These are phyloP conservation scores for Drosophila ezoana DNA, from an alignment of 2,888 invertebrate genomes.

Conservation along the genomic window DNA sequence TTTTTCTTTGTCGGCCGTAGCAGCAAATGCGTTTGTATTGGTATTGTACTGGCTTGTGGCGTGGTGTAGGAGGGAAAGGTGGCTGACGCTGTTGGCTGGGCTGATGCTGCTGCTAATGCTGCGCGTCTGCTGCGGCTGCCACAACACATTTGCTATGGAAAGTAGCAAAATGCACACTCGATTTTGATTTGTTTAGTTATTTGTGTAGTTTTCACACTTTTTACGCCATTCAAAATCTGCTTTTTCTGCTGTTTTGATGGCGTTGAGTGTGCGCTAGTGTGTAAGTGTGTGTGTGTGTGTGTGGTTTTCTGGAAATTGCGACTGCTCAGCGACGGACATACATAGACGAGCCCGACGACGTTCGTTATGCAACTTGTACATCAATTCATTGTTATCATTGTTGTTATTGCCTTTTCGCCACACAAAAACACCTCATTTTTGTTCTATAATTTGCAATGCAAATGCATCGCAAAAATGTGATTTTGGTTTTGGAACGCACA, in stretches of 20 bases:
- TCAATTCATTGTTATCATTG: constrained; percentile 71
- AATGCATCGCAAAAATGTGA: constrained; percentile 71
- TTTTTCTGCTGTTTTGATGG: constrained; percentile 61
- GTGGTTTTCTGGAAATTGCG: constrained; percentile 77
- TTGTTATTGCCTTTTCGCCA: constrained; percentile 44
- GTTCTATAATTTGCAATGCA: constrained; percentile 63
- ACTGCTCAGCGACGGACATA: constrained; percentile 57
- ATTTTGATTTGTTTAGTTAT: constrained; percentile 32
- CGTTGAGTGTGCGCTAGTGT: constrained; percentile 36
- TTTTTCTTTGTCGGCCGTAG: constrained; percentile 69
- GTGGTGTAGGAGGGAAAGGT: constrained; percentile 48
- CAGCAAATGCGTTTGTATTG: constrained; percentile 46
- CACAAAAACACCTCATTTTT: constrained; percentile 61
- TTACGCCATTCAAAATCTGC: constrained; percentile 52
- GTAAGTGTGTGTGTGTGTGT: constrained; percentile 48
- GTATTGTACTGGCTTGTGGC: constrained; percentile 35
- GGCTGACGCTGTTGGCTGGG: constrained; percentile 38
- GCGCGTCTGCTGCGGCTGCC: constrained; percentile 49
- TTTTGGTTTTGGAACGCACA: constrained; percentile 70
- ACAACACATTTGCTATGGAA: constrained; percentile 67
- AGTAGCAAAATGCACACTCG: constrained; percentile 52
- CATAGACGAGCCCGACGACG: constrained; percentile 64
- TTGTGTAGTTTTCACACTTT: constrained; percentile 53
- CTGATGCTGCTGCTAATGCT: constrained; percentile 34
- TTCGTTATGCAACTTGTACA: constrained; percentile 72